Evolutionary conservation across 2,113 vertebrate genomes (phyloP).

Genomic region (Percopsis transmontana): DNA sequence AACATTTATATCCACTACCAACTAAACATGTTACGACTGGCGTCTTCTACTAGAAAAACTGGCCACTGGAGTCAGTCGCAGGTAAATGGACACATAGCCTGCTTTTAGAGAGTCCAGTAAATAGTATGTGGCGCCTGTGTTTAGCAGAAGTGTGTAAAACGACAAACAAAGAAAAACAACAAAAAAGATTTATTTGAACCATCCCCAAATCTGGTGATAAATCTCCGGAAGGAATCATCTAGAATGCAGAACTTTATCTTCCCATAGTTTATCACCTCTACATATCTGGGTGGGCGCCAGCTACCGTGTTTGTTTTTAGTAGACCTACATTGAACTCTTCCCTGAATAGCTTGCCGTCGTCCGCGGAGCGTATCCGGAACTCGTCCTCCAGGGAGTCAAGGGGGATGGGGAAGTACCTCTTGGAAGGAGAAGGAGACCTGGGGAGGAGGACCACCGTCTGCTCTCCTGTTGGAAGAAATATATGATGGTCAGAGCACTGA

Average conservation of each 20-base stretch:
- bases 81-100: neutral
- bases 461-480: slow-evolving; percentile 83
- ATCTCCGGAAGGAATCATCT: too few relatives aligned
- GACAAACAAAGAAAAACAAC: neutral
- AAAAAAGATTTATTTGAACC: too few relatives aligned
- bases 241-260: too few relatives aligned
- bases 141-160: neutral
- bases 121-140: slow-evolving; percentile 4
- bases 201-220: too few relatives aligned
- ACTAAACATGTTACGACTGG: slow-evolving; percentile 51
- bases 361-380: slow-evolving; percentile 84
- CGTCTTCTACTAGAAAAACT: slow-evolving; percentile 37
- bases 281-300: too few relatives aligned
- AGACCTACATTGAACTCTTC: slow-evolving; percentile 91
- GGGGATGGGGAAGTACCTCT: slow-evolving; percentile 88
- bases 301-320: too few relatives aligned
- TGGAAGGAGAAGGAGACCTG: slow-evolving; percentile 87
- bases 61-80: slow-evolving; percentile 30
- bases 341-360: slow-evolving; percentile 90
- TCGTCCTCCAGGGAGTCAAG: slow-evolving; percentile 89
- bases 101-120: slow-evolving; percentile 3
- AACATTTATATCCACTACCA: slow-evolving; percentile 24
- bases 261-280: too few relatives aligned
- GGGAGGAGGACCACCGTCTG: slow-evolving; percentile 93
- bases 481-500: slow-evolving; percentile 64